Evolutionary conservation across 2,888 invertebrate genomes (phyloP).

Genomic region (Zygogramma bicolorata): DNA sequence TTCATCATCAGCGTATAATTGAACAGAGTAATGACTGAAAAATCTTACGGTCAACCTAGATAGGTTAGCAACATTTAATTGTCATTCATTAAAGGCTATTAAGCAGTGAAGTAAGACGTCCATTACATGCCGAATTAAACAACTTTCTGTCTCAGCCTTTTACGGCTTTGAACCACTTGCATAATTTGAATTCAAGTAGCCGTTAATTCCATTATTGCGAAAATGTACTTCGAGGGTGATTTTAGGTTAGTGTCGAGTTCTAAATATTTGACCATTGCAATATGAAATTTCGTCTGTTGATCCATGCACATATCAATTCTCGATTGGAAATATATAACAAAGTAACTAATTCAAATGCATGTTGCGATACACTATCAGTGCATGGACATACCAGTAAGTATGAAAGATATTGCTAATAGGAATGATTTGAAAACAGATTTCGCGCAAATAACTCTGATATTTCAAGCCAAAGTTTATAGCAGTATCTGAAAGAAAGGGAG

Average conservation of each 20-base stretch:
- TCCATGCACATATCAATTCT: too few relatives aligned
- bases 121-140: background rate
- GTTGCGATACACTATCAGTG: too few relatives aligned
- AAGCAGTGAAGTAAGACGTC: conserved; percentile 2
- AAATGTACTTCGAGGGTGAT: background rate
- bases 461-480: too few relatives aligned
- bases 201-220: background rate
- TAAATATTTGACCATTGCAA: too few relatives aligned
- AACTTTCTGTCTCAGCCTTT: background rate
- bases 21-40: background rate
- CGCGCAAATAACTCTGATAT: too few relatives aligned
- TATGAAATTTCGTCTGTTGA: too few relatives aligned
- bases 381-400: too few relatives aligned
- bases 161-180: conserved; percentile 3
- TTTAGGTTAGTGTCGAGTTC: background rate
- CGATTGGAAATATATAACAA: too few relatives aligned
- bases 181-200: background rate
- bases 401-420: too few relatives aligned
- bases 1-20: background rate
- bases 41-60: background rate
- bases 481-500: too few relatives aligned
- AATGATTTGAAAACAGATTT: too few relatives aligned
- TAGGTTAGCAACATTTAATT: background rate
- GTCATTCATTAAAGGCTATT: background rate
- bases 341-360: too few relatives aligned